Conservation (phyloP, 2,113 vertebrate genomes). For the Paradoxurus hermaphroditus region DNA sequence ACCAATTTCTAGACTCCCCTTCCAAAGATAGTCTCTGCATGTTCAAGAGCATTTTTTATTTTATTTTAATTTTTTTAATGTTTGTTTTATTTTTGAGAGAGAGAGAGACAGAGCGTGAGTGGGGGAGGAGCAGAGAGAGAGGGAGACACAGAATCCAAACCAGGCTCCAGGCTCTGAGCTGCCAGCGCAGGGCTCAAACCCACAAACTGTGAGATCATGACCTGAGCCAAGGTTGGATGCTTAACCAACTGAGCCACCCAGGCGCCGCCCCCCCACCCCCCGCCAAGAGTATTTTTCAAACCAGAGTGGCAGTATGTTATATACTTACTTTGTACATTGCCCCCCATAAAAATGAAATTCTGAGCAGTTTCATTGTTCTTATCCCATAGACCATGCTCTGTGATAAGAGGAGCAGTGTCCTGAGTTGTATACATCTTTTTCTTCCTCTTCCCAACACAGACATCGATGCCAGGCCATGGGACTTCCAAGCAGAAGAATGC, state of each 20-base stretch:
- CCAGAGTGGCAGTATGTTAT: background rate
- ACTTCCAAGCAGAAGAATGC: constrained; percentile 98
- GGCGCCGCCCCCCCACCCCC: too few species aligned
- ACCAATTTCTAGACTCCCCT: background rate
- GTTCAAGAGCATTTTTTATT: background rate
- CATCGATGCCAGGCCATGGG: constrained; percentile 97
- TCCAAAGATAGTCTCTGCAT: background rate
- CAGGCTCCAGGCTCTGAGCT: too few species aligned
- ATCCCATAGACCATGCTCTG: background rate
- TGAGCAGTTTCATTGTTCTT: background rate
- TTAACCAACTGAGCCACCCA: too few species aligned
- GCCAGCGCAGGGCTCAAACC: too few species aligned
- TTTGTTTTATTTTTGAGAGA: too few species aligned
- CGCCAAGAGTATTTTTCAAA: background rate
- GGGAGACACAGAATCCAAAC: too few species aligned
- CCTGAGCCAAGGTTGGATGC: too few species aligned
- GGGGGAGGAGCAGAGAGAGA: too few species aligned
- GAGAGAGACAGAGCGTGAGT: too few species aligned
- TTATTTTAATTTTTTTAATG: too few species aligned
- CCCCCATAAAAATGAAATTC: constrained; percentile 1
- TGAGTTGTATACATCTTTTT: background rate
- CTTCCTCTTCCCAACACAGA: constrained; percentile 79
- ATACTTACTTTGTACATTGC: background rate
- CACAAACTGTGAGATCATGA: too few species aligned
- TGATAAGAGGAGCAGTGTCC: background rate